Evolutionary conservation across 2,797 vertebrate species (phyloP).

Genomic region (Micromesistius poutassou): DNA sequence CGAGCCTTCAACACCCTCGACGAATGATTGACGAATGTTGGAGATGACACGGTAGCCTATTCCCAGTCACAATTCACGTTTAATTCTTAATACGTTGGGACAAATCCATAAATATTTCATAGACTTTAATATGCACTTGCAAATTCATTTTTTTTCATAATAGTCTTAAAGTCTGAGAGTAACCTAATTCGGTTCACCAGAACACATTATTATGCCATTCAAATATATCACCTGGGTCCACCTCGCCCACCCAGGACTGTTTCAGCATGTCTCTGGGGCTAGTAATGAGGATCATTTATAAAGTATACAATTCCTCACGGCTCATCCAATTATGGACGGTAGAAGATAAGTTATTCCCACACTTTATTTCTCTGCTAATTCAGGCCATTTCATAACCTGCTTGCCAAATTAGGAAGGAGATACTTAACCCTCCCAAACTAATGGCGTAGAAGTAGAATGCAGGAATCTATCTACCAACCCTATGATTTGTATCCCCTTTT

Average conservation of each 20-base stretch:
- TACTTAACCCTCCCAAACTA: slow-evolving; percentile 42
- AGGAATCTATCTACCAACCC: slow-evolving; percentile 37
- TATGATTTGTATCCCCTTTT: slow-evolving; percentile 11
- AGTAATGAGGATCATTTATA: slow-evolving; percentile 48
- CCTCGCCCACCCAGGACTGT: slow-evolving; percentile 24
- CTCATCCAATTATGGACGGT: slow-evolving; percentile 49
- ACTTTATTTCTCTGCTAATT: slow-evolving; percentile 40
- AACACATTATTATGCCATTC: slow-evolving; percentile 21
- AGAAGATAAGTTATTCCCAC: slow-evolving; percentile 46
- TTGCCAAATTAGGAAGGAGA: slow-evolving; percentile 42
- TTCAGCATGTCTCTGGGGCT: slow-evolving; percentile 34
- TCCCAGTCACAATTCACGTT: background rate
- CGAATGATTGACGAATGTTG: no score
- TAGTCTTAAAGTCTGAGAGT: slow-evolving; percentile 9
- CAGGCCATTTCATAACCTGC: slow-evolving; percentile 44
- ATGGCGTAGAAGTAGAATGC: slow-evolving; percentile 35
- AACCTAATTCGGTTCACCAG: slow-evolving; percentile 21
- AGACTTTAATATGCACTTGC: background rate
- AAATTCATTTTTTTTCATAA: background rate
- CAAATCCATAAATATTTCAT: slow-evolving; percentile 13
- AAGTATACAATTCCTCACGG: slow-evolving; percentile 39
- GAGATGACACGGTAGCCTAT: background rate
- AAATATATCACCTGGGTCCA: slow-evolving; percentile 30
- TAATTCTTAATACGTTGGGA: slow-evolving; percentile 4
- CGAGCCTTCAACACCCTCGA: background rate